These are phyloP conservation scores for Linnaemya vulpina DNA, from an alignment of 2,888 invertebrate genomes.

Conservation along the genomic window DNA sequence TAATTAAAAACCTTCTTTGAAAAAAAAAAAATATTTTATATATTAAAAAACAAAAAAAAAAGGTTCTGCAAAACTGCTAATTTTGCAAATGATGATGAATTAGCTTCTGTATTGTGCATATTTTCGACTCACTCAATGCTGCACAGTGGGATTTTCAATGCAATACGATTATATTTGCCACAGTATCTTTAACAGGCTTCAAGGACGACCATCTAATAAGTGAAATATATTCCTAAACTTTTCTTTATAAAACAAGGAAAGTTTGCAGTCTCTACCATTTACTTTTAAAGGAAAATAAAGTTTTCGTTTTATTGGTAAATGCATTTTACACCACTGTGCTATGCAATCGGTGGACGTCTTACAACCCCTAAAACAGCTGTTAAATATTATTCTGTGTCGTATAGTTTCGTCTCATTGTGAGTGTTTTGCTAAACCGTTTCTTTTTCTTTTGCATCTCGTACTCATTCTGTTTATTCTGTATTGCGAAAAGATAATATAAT, in stretches of 20 bases:
- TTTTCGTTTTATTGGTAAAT: no score
- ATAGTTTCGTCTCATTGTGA: not conserved
- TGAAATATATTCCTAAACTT: not conserved
- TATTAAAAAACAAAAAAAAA: slow-evolving; percentile 49
- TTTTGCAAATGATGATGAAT: slow-evolving; percentile 18
- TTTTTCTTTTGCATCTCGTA: slow-evolving; percentile 1
- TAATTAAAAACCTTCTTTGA: slow-evolving; percentile 21
- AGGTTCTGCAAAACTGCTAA: slow-evolving; percentile 15
- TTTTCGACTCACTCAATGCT: slow-evolving; percentile 3
- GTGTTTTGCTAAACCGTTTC: not conserved
- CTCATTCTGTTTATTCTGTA: not conserved
- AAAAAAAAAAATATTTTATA: slow-evolving; percentile 25
- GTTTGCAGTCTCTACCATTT: no score
- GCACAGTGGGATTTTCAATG: not conserved
- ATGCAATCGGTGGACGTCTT: slow-evolving; percentile 2
- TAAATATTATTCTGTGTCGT: not conserved
- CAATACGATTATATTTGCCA: no score
- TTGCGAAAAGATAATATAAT: slow-evolving; percentile 8
- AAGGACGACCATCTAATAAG: not conserved
- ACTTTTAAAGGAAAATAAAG: no score
- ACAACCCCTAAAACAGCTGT: slow-evolving; percentile 46
- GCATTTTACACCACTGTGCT: not conserved
- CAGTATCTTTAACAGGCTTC: not conserved
- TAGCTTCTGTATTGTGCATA: slow-evolving; percentile 3
- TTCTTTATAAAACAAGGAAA: no score